Base-by-base conservation (phyloP, 2,797 vertebrate species). In the Acanthis flammea region DNA sequence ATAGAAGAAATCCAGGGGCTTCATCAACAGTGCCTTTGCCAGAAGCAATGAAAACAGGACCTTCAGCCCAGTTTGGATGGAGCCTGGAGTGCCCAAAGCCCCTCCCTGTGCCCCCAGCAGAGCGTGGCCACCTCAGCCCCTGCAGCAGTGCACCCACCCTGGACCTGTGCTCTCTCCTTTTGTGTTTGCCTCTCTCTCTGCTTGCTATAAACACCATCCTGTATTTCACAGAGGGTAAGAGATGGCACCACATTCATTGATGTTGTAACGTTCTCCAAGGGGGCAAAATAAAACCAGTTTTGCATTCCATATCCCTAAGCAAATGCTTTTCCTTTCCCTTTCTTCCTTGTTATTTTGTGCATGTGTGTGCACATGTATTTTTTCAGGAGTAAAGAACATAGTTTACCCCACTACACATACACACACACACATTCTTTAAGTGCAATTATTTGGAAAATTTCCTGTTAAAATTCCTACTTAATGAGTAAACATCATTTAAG, bases 1-100 rank as follows among this genome's bases (percentile, higher is more conserved):
- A 78, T 25, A 86, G 87, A 92, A 92, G 80, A 91, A 94, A 92
- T 65, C 54, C 91, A 88, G 81, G 82, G 85, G 78, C 89, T 96
- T 62, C 89, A 78, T 73, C 91, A 86, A 3, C 75, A 48, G 65
- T 15, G 55, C 62, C 53, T 95, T 58, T 90, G 88, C 68, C 86
- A 95, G 71, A 70, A 85, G 84, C 48, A 91, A 62, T 12, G 65
- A 44, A 74, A 86, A 77, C 75, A 76, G 68, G 60, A 73, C 88
- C 71, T 85, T 80, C 65, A 78, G 71, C 76, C 84, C n/a, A 22
- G 48, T 86, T 85, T 81, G 84, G 65, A 72, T 0, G 0, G 71
- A 80, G 75, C 2, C 4, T 25, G 68, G 57, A 73, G 62, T 7
- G 61, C 23, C 61, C 85, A 19, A 31, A 78, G 47, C 6, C 21